Percentiles rank a stretch among this genome's conserved stretches.
Conservation (phyloP, 2,797 vertebrate genomes). For the Labroides dimidiatus region DNA sequence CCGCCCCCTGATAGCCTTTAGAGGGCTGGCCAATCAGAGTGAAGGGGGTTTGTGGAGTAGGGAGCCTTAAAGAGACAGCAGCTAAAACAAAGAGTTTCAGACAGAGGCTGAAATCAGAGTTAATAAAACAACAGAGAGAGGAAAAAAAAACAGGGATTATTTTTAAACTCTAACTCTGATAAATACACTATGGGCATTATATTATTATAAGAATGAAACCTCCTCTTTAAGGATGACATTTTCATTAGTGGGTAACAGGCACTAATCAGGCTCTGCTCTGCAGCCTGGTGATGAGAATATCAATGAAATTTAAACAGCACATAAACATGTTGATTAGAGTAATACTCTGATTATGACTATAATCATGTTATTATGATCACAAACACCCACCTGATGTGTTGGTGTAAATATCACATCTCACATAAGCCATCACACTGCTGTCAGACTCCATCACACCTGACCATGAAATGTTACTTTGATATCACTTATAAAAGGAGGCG, state of each 20-base stretch:
- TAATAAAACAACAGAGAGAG: no score
- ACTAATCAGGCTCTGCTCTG: not conserved
- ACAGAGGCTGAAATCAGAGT: no score
- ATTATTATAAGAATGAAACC: no score
- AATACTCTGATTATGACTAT: conserved; percentile 5
- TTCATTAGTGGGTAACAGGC: not conserved
- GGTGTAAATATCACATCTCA: conserved; percentile 4
- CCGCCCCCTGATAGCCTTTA: no score
- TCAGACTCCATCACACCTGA: conserved; percentile 32
- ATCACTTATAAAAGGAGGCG: conserved; percentile 41
- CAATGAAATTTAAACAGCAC: conserved; percentile 13
- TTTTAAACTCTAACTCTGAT: no score
- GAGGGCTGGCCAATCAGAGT: no score
- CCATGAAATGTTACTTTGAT: conserved; percentile 32
- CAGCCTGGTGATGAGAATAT: not conserved
- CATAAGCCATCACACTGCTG: conserved; percentile 5
- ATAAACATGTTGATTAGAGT: conserved; percentile 16
- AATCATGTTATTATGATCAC: conserved; percentile 9
- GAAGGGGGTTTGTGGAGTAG: no score
- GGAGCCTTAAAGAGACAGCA: no score
- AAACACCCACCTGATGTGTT: not conserved
- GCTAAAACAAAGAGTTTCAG: no score
- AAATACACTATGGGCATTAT: no score
- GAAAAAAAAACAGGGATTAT: no score
- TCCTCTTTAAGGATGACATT: not conserved